phyloP scores from a whole-genome alignment of 2,113 vertebrate genomes.

The Ariopsis seemanni region DNA sequence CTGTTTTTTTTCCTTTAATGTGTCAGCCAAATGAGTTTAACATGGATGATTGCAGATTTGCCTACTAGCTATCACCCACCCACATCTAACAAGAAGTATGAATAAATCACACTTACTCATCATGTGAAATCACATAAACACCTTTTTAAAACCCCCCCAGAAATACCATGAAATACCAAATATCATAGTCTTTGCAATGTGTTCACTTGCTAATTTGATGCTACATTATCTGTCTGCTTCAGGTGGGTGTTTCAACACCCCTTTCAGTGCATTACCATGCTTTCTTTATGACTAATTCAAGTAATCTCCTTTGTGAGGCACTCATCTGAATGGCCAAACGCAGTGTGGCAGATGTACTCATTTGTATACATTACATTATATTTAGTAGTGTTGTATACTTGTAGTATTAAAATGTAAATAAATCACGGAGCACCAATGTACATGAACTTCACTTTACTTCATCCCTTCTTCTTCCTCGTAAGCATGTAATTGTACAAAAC shows the following conservation, averaged over 20 bases:
- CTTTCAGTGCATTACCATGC: not conserved
- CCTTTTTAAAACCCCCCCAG: no score
- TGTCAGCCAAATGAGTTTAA: not conserved
- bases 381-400: no score
- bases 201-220: no score
- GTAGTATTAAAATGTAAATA: no score
- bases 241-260: not conserved
- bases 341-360: not conserved
- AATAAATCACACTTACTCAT: not conserved
- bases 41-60: not conserved
- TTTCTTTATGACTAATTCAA: constrained; percentile 3
- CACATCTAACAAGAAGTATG: not conserved
- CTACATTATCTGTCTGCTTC: not conserved
- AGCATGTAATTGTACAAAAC: no score
- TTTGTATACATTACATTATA: not conserved
- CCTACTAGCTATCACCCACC: not conserved
- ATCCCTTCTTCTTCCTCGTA: no score
- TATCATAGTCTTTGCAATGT: not conserved
- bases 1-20: not conserved
- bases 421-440: no score
- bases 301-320: not conserved
- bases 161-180: not conserved
- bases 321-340: not conserved
- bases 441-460: no score
- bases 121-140: not conserved